Base-by-base conservation (phyloP, 2,888 invertebrate genomes). In the Platyscelio sp. region DNA sequence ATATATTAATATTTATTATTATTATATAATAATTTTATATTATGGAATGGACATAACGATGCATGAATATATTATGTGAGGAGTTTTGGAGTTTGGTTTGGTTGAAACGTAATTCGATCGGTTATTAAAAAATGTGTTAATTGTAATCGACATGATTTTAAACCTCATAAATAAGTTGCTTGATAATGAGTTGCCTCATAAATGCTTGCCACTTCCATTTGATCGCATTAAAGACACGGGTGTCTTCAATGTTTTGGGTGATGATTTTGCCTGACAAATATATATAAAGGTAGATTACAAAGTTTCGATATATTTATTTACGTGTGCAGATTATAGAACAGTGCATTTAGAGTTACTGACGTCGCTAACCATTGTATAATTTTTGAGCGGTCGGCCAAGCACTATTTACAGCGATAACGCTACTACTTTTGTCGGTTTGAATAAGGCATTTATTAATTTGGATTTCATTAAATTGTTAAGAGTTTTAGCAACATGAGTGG, bases 311-410 rank as follows among this genome's bases (percentile, higher is more conserved):
- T 18, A 15, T 46, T 18, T 46, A 18, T 46, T 46, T 46, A 46
- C 46, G 5, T 46, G 46, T 46, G 46, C 20, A 15, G 46, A 56
- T n/a, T 51, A 24, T 4, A 76, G 67, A 15, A 67, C 56, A 5
- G 60, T 80, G 0, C 76, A 67, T 9, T 9, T 7, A 33, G 33
- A 33, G 9, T 33, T 33, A 9, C 6, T 33, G 33, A 33, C 33
- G 33, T 33, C 33, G 9, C 33, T 33, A 33, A 7, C 33, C 33
- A 33, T 9, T 33, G 33, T 9, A 9, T 33, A 4, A 22, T 67
- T 6, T 56, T 91, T 93, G 5, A 29, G 26, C 80, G 75, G 24
- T 71, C 91, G 46, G 46, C 60, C 68, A 5, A 4, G 27, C 3
- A 4, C 24, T n/a, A 72, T 79, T 1, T 79, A 65, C 9, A 46